Percentiles rank a stretch among this genome's conserved stretches.
phyloP scores from a whole-genome alignment of 92 coral and sea anemone species.

The Blastomussa wellsi region DNA sequence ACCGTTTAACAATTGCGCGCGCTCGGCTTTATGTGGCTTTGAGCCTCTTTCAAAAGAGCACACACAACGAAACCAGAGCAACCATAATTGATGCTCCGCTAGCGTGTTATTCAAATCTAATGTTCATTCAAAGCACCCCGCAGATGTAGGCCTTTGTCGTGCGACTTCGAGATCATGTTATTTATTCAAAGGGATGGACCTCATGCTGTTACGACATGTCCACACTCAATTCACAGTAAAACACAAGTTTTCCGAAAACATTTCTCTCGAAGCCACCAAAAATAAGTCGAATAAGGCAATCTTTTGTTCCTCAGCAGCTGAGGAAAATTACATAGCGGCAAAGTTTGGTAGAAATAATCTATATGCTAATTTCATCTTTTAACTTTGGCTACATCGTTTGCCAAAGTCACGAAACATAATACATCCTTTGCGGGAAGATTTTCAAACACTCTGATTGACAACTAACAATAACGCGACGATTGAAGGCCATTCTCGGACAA shows the following conservation, averaged over 20 bases:
- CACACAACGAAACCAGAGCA: not conserved
- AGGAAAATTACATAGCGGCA: constrained; percentile 35
- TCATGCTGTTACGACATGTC: constrained; percentile 21
- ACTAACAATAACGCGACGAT: constrained; percentile 4
- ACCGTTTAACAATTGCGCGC: constrained; percentile 42
- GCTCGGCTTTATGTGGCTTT: constrained; percentile 3
- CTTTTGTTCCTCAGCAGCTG: constrained; percentile 20
- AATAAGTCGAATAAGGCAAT: not conserved
- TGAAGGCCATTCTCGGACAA: not conserved
- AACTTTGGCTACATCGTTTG: constrained; percentile 27
- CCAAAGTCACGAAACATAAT: constrained; percentile 45
- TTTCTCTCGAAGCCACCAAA: not conserved
- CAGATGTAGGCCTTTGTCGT: constrained; percentile 51
- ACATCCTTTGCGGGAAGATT: constrained; percentile 12
- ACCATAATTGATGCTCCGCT: constrained; percentile 1
- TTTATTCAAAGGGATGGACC: constrained; percentile 23
- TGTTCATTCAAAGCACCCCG: constrained; percentile 51
- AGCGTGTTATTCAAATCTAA: constrained; percentile 51
- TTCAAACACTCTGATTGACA: constrained; percentile 24
- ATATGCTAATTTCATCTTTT: constrained; percentile 40
- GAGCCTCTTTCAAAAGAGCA: not conserved
- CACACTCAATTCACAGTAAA: constrained; percentile 2
- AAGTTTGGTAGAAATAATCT: constrained; percentile 33
- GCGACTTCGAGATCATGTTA: constrained; percentile 36
- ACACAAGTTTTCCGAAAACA: not conserved